These are phyloP conservation scores for Parambassis ranga DNA, from an alignment of 2,797 vertebrate genomes.

Conservation along the genomic window DNA sequence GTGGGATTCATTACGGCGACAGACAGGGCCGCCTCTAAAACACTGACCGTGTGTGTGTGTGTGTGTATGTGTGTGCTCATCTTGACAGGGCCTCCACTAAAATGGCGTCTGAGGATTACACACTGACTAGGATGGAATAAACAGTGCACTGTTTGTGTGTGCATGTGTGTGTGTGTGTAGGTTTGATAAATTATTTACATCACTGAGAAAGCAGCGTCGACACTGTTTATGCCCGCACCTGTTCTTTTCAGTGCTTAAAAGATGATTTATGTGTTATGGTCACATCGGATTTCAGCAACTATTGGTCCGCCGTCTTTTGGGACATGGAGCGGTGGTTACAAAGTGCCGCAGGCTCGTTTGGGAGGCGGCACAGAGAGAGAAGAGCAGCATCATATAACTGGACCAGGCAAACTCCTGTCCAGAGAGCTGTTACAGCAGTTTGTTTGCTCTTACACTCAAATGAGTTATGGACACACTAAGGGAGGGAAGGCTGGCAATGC, in stretches of 20 bases:
- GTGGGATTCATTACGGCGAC: constrained; percentile 94
- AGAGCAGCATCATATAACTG: constrained; percentile 89
- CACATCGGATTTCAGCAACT: constrained; percentile 93
- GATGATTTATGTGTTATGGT: constrained; percentile 98
- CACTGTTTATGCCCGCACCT: constrained; percentile 95
- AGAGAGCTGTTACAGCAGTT: constrained; percentile 88
- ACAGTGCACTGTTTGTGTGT: constrained; percentile 80
- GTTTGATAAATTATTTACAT: constrained; percentile 99
- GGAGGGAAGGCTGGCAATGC: constrained; percentile 44
- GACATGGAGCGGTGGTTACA: constrained; percentile 95
- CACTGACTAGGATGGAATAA: constrained; percentile 90
- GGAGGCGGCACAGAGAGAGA: constrained; percentile 65
- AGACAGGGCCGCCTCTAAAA: constrained; percentile 87
- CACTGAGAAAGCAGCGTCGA: constrained; percentile 88
- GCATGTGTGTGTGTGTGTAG: constrained; percentile 82
- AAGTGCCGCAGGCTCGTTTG: constrained; percentile 87
- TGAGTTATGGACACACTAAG: constrained; percentile 84
- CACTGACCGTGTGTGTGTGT: constrained; percentile 51
- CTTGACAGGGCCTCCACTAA: constrained; percentile 85
- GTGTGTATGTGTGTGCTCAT: constrained; percentile 26
- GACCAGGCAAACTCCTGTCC: constrained; percentile 90
- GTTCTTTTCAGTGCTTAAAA: constrained; percentile 95
- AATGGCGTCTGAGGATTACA: constrained; percentile 89
- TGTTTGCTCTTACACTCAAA: constrained; percentile 89
- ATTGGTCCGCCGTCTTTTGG: constrained; percentile 89